Percentiles rank a stretch among this genome's conserved stretches.
phyloP scores from a whole-genome alignment of 2,888 invertebrate genomes.

The Digitonthophagus gazella region DNA sequence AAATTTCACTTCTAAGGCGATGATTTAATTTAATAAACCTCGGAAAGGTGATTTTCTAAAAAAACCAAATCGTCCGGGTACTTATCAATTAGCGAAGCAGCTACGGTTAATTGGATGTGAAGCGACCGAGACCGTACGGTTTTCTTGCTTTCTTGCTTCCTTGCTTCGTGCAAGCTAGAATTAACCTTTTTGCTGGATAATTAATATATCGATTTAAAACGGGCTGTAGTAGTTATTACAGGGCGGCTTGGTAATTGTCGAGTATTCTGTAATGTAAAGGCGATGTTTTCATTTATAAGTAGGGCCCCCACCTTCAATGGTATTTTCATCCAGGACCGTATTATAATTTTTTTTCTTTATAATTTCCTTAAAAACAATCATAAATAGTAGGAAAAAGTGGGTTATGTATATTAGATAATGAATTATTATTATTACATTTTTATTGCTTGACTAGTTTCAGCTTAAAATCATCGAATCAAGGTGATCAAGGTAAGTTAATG shows the following conservation, averaged over 20 bases:
- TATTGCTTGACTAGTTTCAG: too few species aligned
- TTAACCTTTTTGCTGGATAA: not conserved
- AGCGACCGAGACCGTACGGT: not conserved
- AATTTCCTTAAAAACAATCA: too few species aligned
- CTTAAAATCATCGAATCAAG: too few species aligned
- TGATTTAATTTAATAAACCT: too few species aligned
- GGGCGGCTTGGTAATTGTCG: constrained; percentile 10
- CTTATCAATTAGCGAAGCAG: not conserved
- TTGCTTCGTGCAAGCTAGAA: not conserved
- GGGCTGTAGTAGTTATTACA: not conserved
- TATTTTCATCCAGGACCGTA: not conserved
- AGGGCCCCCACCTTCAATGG: not conserved
- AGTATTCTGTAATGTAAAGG: constrained; percentile 9
- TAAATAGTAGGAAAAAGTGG: too few species aligned
- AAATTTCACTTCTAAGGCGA: too few species aligned
- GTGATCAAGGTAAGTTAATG: too few species aligned
- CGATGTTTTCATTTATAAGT: constrained; percentile 15
- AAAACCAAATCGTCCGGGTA: too few species aligned
- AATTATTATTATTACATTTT: too few species aligned
- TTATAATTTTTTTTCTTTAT: not conserved
- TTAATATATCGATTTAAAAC: constrained; percentile 6
- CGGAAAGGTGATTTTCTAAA: too few species aligned
- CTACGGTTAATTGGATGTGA: not conserved
- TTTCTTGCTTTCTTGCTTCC: not conserved
- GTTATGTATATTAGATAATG: too few species aligned